phyloP scores from a whole-genome alignment of 1,140 invertebrate species.

The Drosophila nannoptera region DNA sequence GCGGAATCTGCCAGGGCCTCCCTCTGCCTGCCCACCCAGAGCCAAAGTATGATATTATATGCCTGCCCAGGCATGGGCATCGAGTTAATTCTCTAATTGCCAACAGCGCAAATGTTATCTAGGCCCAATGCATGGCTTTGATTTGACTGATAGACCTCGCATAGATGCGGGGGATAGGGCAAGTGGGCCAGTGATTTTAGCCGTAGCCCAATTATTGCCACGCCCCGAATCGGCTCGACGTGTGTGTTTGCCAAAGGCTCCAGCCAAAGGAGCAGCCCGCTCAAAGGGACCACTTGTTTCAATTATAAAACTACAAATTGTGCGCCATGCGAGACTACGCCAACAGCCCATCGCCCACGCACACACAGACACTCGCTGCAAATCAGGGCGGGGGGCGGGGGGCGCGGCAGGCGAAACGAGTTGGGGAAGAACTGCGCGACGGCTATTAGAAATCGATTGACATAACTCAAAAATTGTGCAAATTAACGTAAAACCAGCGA shows the following conservation, averaged over 20 bases:
- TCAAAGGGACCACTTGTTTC: constrained; percentile 48
- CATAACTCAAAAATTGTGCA: constrained; percentile 69
- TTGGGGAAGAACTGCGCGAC: constrained; percentile 27
- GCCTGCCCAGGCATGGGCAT: not conserved
- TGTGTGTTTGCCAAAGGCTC: not conserved
- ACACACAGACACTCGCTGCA: not conserved
- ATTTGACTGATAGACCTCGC: constrained; percentile 9
- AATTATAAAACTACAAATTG: constrained; percentile 66
- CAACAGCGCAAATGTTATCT: not conserved
- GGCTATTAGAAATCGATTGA: constrained; percentile 67
- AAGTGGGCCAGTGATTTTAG: not conserved
- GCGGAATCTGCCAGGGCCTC: too few species aligned
- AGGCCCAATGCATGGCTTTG: not conserved
- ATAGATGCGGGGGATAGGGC: not conserved
- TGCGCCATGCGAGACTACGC: constrained; percentile 25
- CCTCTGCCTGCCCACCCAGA: too few species aligned
- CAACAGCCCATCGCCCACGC: not conserved
- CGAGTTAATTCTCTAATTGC: not conserved
- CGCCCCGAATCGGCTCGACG: constrained; percentile 19
- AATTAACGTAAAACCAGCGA: constrained; percentile 66
- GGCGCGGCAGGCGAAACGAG: not conserved
- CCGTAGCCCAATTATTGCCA: constrained; percentile 7
- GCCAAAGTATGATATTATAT: not conserved
- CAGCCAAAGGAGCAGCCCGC: constrained; percentile 10
- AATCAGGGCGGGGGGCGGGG: constrained; percentile 11